Evolutionary conservation across 37 sponge, comb jelly and placozoan species (phyloP).

Genomic region (Theonella swinhoei): DNA sequence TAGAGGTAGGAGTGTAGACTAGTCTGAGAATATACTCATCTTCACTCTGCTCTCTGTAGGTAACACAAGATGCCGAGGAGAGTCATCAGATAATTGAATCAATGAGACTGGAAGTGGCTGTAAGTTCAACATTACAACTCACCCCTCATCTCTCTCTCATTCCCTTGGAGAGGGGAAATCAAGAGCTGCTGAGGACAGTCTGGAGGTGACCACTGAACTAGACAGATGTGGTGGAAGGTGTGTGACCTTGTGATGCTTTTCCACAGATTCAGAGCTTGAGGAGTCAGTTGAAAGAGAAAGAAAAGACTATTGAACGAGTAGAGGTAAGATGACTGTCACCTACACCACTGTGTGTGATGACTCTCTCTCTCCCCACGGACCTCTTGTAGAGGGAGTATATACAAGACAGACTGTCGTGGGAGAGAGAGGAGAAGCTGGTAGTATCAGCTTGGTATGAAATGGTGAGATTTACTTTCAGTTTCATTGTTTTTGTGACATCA

Average conservation of each 20-base stretch:
- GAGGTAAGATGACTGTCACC: slow-evolving; percentile 25
- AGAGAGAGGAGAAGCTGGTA: slow-evolving; percentile 66
- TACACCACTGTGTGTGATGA: too few species aligned
- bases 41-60: slow-evolving; percentile 15
- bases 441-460: slow-evolving; percentile 82
- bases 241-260: neutral
- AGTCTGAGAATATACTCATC: too few species aligned
- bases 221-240: neutral
- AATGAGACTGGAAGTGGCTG: slow-evolving; percentile 19
- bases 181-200: slow-evolving; percentile 42
- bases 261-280: slow-evolving; percentile 43
- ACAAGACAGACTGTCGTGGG: slow-evolving; percentile 56
- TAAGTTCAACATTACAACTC: slow-evolving; percentile 3
- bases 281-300: slow-evolving; percentile 56
- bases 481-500: neutral
- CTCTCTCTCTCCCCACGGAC: neutral
- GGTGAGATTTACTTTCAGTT: slow-evolving; percentile 9
- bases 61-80: slow-evolving; percentile 52
- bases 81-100: slow-evolving; percentile 8
- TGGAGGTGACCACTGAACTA: slow-evolving; percentile 33
- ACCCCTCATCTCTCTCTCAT: neutral
- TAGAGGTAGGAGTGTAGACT: slow-evolving; percentile 35
- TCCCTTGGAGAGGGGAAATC: slow-evolving; percentile 44
- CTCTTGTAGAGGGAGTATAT: slow-evolving; percentile 37
- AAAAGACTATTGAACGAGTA: slow-evolving; percentile 46